Base-by-base conservation (phyloP, 2,113 vertebrate species). In the Procavia capensis region DNA sequence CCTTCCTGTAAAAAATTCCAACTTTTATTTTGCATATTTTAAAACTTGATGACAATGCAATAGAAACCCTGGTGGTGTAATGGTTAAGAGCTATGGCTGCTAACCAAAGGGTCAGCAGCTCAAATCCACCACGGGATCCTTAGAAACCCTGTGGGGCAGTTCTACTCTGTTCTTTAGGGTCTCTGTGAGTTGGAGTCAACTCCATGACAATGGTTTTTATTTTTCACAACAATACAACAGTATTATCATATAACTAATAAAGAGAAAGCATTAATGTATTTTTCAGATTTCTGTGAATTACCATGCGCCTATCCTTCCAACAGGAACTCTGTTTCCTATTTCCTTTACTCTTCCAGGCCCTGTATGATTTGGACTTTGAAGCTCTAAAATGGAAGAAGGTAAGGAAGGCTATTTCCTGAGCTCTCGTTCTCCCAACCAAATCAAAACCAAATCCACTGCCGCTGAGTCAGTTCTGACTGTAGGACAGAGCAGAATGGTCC, bases 321-420 rank as follows among this genome's bases (percentile, higher is more conserved):
- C 5, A 34, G 61, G 64, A 85, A 45, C 43, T 45, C 83, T 89
- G 57, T 88, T 95, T 95, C 61, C 59, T 90, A 6, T 72, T 68
- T 95, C 36, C 50, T 89, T 93, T 82, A n/a, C 2, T 45, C 82
- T 50, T 63, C 39, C 34, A 0, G 39, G 45, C 47, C 82, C 4
- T 16, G 9, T 85, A 68, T 85, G 75, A 78, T 93, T 96, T 91
- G 92, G 83, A 96, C 57, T 36, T 72, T 39, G 54, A 95, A 43
- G 54, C 47, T 85, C 75, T 61, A 85, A 92, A 85, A 88, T 64
- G 80, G 27, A 76, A 92, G 91, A 92, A 91, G 36, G 59, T 59
- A 16, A 45, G 47, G 31, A 75, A 76, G 75, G 57, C 70, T 36
- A 80, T 86, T 94, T 96, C 75, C 63, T 93, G 83, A 75, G n/a